Evolutionary conservation across 1,140 invertebrate genomes (phyloP).

Genomic region (Drosophila guanche): DNA sequence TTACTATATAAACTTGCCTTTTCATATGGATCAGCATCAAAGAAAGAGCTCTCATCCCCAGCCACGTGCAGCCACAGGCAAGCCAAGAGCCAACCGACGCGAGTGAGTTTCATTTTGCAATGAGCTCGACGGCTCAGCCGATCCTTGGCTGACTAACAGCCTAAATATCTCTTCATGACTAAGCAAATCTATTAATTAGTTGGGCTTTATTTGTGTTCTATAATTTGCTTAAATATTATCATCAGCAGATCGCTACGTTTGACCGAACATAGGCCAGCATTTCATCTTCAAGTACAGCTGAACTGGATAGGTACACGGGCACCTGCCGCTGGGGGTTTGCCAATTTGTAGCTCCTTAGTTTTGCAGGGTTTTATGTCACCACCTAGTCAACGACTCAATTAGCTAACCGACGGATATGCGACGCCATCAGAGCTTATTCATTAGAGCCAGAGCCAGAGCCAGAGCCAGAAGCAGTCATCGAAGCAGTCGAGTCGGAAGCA

Average conservation of each 20-base stretch:
- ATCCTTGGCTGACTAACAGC: slow-evolving; percentile 5
- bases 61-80: not conserved
- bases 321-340: slow-evolving; percentile 12
- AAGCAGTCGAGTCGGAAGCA: slow-evolving; percentile 51
- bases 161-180: slow-evolving; percentile 5
- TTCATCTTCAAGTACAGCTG: not conserved
- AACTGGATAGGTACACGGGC: not conserved
- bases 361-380: slow-evolving; percentile 49
- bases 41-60: not conserved
- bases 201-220: slow-evolving; percentile 4
- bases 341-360: slow-evolving; percentile 43
- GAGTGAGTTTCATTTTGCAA: slow-evolving; percentile 31
- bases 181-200: not conserved
- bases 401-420: slow-evolving; percentile 76
- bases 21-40: not conserved
- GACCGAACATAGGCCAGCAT: not conserved
- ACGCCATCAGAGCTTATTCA: slow-evolving; percentile 69
- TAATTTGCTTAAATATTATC: slow-evolving; percentile 24
- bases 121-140: not conserved
- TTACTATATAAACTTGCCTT: not conserved
- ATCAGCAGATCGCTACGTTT: slow-evolving; percentile 13
- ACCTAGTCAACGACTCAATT: slow-evolving; percentile 78
- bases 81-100: slow-evolving; percentile 25
- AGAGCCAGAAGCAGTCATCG: slow-evolving; percentile 36
- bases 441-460: slow-evolving; percentile 24